Evolutionary conservation across 2,113 vertebrate genomes (phyloP).

Genomic region (Hippocampus zosterae): DNA sequence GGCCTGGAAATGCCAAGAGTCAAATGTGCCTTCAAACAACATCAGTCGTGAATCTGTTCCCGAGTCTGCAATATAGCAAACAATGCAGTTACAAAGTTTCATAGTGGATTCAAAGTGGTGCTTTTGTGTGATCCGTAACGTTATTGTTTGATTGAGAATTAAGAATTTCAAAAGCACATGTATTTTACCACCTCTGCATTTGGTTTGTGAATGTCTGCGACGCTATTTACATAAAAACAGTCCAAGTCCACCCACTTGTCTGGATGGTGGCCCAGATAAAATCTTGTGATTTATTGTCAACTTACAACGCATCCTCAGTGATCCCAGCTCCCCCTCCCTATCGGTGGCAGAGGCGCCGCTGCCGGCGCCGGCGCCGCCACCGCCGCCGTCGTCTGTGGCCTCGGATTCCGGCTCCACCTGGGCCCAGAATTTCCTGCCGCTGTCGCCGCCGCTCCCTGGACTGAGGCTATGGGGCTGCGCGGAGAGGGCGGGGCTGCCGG

Average conservation of each 20-base stretch:
- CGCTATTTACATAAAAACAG: neutral
- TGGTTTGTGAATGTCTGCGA: neutral
- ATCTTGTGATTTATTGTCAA: slow-evolving; percentile 19
- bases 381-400: slow-evolving; percentile 21
- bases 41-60: neutral
- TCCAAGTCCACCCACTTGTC: slow-evolving; percentile 1
- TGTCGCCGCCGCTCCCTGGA: slow-evolving; percentile 39
- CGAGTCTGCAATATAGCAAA: neutral
- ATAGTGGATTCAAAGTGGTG: neutral
- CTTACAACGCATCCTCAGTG: slow-evolving; percentile 66
- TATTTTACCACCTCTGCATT: neutral
- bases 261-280: slow-evolving; percentile 1
- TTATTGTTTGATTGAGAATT: neutral
- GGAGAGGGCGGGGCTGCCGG: slow-evolving; percentile 59
- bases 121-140: neutral
- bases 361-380: neutral
- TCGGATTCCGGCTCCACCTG: slow-evolving; percentile 50
- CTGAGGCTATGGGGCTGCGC: slow-evolving; percentile 52
- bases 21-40: neutral
- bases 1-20: neutral
- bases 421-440: slow-evolving; percentile 53
- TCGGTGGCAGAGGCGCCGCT: slow-evolving; percentile 10
- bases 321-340: slow-evolving; percentile 40
- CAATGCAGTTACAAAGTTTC: neutral
- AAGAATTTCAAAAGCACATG: neutral